phyloP scores from a whole-genome alignment of 2,797 vertebrate genomes.

The Typhlichthys subterraneus region DNA sequence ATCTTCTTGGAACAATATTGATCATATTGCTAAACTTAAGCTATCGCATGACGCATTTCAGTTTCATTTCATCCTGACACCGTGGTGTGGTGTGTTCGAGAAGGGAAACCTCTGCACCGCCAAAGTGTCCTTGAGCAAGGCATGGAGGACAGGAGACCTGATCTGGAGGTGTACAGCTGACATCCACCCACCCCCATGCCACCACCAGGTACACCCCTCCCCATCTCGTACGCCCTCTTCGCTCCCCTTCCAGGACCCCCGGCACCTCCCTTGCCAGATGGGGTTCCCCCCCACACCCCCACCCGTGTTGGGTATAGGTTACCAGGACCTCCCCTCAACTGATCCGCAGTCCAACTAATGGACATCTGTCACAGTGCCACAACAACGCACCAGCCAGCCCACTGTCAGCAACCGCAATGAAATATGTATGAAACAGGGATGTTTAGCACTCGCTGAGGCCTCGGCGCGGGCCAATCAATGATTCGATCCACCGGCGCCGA shows the following conservation, averaged over 20 bases:
- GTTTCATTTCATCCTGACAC: neutral
- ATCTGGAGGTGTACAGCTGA: constrained; percentile 31
- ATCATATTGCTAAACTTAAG: neutral
- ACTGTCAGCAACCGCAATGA: constrained; percentile 67
- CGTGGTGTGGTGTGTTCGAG: neutral
- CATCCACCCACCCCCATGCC: constrained; percentile 35
- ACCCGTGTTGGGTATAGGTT: constrained; percentile 61
- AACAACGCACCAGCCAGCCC: constrained; percentile 59
- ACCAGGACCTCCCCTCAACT: constrained; percentile 58
- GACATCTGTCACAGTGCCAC: constrained; percentile 83
- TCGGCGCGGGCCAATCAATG: constrained; percentile 69
- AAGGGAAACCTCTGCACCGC: neutral
- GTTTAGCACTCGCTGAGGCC: constrained; percentile 48
- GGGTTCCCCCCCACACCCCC: constrained; percentile 62
- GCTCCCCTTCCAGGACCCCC: neutral
- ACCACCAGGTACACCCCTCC: constrained; percentile 22
- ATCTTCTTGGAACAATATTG: neutral
- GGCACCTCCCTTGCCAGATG: constrained; percentile 67
- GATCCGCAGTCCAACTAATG: constrained; percentile 67
- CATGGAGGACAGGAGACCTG: constrained; percentile 28
- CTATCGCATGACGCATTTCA: too few species aligned
- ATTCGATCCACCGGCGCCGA: constrained; percentile 66
- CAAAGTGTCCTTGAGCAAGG: neutral
- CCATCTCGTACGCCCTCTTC: neutral
- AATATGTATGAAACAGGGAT: constrained; percentile 82